Percentiles rank a stretch among this genome's conserved stretches.
phyloP scores from a whole-genome alignment of 2,113 vertebrate species.

The Cepphus grylle region DNA sequence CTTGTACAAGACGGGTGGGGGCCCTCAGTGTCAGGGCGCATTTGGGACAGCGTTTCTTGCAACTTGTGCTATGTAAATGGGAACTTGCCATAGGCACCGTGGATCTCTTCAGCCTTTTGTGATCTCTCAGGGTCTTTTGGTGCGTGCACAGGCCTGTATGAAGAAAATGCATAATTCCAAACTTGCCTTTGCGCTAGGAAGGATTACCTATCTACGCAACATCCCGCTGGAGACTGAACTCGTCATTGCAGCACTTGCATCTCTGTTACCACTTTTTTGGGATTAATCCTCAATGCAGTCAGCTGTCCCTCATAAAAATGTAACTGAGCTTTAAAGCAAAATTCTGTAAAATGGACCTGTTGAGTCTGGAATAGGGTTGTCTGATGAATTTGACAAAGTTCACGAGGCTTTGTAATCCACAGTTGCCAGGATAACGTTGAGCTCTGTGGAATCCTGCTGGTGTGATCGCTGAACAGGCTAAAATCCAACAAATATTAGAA shows the following conservation, averaged over 20 bases:
- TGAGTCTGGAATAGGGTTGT: background rate
- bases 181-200: background rate
- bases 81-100: fast-evolving
- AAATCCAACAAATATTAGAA: background rate
- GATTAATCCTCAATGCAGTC: background rate
- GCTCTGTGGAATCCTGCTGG: background rate
- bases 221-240: background rate
- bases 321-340: background rate
- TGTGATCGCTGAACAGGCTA: background rate
- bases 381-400: background rate
- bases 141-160: background rate
- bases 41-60: background rate
- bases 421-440: background rate
- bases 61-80: background rate
- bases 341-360: background rate
- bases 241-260: fast-evolving
- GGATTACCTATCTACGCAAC: fast-evolving
- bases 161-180: fast-evolving
- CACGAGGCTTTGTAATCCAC: background rate
- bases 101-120: background rate
- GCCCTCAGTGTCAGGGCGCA: fast-evolving
- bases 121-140: background rate
- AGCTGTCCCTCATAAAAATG: background rate
- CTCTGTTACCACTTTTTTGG: background rate
- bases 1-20: background rate